Base-by-base conservation (phyloP, 2,797 vertebrate genomes). In the Decapterus maruadsi region DNA sequence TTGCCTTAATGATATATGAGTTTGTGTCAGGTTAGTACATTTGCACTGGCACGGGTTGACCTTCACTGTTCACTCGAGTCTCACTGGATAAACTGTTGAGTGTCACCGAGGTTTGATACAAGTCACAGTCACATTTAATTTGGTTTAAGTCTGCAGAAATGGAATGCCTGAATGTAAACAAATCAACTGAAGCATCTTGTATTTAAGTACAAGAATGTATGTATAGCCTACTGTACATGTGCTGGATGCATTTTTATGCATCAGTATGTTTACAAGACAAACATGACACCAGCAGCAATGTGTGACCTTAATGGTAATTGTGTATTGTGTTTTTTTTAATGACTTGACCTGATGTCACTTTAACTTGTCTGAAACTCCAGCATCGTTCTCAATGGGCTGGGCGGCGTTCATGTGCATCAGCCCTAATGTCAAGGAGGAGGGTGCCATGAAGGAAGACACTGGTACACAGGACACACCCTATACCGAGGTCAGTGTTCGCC, bases 391-490 rank as follows among this genome's bases (percentile, higher is more conserved):
- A 69, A 97, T 99, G 97, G 98, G 98, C 81, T 99, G 98, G 97
- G 96, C 98, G 10, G 98, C 98, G 19, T 99, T 99, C 73, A 94
- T 98, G 91, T 97, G 95, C 89, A 98, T 99, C 79, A 97, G 96
- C 38, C 98, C 98, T 54, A 99, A 99, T 68, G 98, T 99, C 77
- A 97, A 98, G 89, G 98, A 99, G 92, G 98, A 99, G 89, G 98
- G 97, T 1, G 98, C 97, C 76, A 99, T 99, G 98, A 99, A 99
- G 89, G 98, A 99, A 83, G 98, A 99, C 86, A 95, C 96, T 0
- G 98, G 98, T 14, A 99, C 97, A 89, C 98, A 99, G 78, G 98
- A 99, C 87, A 99, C 97, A 1, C 97, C 98, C 0, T 99, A 99
- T 70, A 99, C 97, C 13, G 98, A 99, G 97, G 98, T 98, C 17